Percentiles rank a stretch among this genome's conserved stretches.
These are phyloP conservation scores for Folsomia manolachei DNA, from an alignment of 2,888 invertebrate genomes.

Conservation along the genomic window DNA sequence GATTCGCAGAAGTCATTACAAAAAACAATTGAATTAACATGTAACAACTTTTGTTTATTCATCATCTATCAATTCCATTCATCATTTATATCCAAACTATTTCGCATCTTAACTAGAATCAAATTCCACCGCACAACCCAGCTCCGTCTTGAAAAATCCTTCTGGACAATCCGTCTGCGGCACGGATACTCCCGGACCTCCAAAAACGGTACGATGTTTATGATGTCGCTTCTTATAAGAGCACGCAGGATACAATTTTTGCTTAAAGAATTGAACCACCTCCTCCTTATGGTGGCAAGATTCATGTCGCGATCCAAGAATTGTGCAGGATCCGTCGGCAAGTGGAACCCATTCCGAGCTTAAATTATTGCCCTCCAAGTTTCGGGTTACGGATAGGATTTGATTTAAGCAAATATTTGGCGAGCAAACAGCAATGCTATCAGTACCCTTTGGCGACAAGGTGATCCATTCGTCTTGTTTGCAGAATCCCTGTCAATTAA, in stretches of 20 bases:
- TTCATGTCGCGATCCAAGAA: not conserved
- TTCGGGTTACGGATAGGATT: not conserved
- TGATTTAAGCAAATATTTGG: conserved; percentile 1
- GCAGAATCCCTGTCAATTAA: not conserved
- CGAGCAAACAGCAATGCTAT: not conserved
- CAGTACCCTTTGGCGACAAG: not conserved
- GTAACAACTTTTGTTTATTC: too few species aligned
- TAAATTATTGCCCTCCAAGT: too few species aligned
- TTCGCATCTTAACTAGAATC: not conserved
- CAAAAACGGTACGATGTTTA: not conserved
- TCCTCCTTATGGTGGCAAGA: not conserved
- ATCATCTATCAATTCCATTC: too few species aligned
- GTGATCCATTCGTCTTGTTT: not conserved
- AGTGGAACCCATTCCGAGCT: not conserved
- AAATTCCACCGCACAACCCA: conserved; percentile 5
- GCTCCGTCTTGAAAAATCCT: not conserved
- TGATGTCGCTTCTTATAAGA: not conserved
- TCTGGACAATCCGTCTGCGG: not conserved
- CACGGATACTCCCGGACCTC: not conserved
- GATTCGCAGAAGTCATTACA: too few species aligned
- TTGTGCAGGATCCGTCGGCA: not conserved
- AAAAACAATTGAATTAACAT: too few species aligned
- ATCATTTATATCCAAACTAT: too few species aligned
- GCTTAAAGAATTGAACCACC: not conserved
- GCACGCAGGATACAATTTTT: not conserved